A percentile compares a stretch with the other conserved stretches of the same genome.
These are phyloP conservation scores for Peromyscus polionotus DNA, from an alignment of 2,113 vertebrate genomes.

Conservation along the genomic window DNA sequence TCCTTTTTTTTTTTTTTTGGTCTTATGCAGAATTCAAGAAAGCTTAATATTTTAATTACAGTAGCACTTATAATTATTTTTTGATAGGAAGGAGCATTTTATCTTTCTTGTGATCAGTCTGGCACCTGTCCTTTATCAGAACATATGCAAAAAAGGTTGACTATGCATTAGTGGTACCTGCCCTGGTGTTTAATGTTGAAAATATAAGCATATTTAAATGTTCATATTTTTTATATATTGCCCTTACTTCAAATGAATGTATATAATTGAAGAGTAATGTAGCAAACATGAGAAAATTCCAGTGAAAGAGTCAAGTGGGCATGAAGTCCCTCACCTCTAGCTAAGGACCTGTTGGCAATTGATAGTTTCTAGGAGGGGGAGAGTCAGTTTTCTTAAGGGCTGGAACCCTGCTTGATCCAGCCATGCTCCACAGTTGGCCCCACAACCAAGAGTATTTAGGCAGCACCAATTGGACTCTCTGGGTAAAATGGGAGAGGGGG, in stretches of 20 bases:
- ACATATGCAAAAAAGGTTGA: neutral
- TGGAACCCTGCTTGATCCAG: neutral
- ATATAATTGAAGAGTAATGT: neutral
- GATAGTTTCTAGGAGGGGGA: no score
- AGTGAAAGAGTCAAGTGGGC: neutral
- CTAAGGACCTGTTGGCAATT: neutral
- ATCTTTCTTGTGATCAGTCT: neutral
- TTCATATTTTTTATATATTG: neutral
- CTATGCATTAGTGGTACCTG: neutral
- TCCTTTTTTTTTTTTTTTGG: conserved; percentile 46
- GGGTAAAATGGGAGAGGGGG: neutral
- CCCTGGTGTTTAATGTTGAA: neutral
- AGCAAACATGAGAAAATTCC: neutral
- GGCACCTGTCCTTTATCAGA: neutral
- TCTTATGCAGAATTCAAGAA: conserved; percentile 29
- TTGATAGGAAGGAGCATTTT: neutral
- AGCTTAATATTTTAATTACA: neutral
- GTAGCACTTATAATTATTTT: neutral
- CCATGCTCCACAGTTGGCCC: neutral
- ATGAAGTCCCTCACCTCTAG: neutral
- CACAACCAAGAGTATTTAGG: neutral
- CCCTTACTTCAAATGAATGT: neutral
- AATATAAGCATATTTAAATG: neutral
- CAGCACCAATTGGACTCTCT: neutral
- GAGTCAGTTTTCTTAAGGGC: neutral